A percentile compares a stretch with the other conserved stretches of the same genome.
Evolutionary conservation across 64 coral and sea anemone genomes (phyloP).

Genomic region (Stichodactyla mertensii): DNA sequence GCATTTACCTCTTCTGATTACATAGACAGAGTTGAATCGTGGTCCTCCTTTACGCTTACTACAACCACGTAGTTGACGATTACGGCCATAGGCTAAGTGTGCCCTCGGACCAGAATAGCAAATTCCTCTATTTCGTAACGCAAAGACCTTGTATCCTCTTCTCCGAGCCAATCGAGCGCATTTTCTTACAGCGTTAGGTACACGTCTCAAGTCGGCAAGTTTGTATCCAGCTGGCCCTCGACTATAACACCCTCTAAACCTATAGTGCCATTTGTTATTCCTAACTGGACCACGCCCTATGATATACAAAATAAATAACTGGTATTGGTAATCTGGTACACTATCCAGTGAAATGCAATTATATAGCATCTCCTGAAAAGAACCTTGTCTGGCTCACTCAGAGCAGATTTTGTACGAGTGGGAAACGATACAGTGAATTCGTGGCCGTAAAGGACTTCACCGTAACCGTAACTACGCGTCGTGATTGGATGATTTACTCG

Average conservation of each 20-base stretch:
- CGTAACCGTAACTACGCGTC: no score
- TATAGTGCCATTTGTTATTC: not conserved
- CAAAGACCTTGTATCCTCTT: slow-evolving; percentile 21
- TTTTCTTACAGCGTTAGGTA: slow-evolving; percentile 5
- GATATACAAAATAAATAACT: not conserved
- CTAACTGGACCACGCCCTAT: not conserved
- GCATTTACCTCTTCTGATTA: slow-evolving; percentile 14
- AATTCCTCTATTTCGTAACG: not conserved
- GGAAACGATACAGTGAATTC: no score
- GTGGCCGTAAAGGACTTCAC: no score
- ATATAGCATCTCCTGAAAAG: no score
- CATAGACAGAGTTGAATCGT: slow-evolving; percentile 12
- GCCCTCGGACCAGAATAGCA: slow-evolving; percentile 16
- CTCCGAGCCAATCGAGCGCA: slow-evolving; percentile 1
- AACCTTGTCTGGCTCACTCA: no score
- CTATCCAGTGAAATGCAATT: no score
- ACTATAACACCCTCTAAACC: not conserved
- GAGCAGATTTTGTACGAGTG: no score
- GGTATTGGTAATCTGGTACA: not conserved
- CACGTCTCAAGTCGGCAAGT: not conserved
- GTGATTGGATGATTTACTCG: no score
- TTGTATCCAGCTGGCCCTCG: not conserved
- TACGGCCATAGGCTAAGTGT: slow-evolving; percentile 6
- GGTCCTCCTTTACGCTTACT: not conserved
- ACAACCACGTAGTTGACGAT: not conserved